Base-by-base conservation (phyloP, 2,797 vertebrate species). In the Leptoclinus maculatus region DNA sequence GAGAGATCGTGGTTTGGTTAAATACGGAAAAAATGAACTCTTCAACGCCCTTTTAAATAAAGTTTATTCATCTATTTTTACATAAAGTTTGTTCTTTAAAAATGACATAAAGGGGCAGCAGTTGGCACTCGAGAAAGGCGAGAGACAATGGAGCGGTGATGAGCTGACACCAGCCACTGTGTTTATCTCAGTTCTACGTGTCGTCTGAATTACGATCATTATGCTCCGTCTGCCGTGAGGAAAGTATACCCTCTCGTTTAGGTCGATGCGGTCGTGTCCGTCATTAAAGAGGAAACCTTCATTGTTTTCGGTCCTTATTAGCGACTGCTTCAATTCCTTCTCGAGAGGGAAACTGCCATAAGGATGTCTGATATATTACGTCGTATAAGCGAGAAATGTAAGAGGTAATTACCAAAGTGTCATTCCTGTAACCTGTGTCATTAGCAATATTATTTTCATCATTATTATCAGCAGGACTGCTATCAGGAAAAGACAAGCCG, bases 201-300 rank as follows among this genome's bases (percentile, higher is more conserved):
- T 67, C 59, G 8, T 82, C 59, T 73, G 65, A 75, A 86, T 86
- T 80, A 74, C 76, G 76, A 82, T 86, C 74, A 87, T 85, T 74
- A 84, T 64, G 71, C 32, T 53, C 38, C 1, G 43, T 73, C 64
- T 60, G 53, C 32, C 38, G 14, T 63, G 70, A 87, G 83, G 56
- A 80, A 79, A 85, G 73, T 57, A 76, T n/a, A 74, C 70, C 83
- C 74, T 75, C 47, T 83, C 71, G 74, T 78, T 83, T 16, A 71
- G 75, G 79, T 82, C 72, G 38, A 32, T 4, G 34, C 5, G 29
- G 75, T 74, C 70, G 1, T 57, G 59, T 59, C 66, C 10, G 10
- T 78, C 84, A 75, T 83, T 66, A 66, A 2, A 2, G 43, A 66
- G 43, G 11, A 71, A 73, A 69, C 23, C 16, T 0, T 54, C 64